Evolutionary conservation across 2,888 invertebrate genomes (phyloP), one percentile per base, ranked within the genome.

Genomic region (Macrosoma leucophasiata): DNA sequence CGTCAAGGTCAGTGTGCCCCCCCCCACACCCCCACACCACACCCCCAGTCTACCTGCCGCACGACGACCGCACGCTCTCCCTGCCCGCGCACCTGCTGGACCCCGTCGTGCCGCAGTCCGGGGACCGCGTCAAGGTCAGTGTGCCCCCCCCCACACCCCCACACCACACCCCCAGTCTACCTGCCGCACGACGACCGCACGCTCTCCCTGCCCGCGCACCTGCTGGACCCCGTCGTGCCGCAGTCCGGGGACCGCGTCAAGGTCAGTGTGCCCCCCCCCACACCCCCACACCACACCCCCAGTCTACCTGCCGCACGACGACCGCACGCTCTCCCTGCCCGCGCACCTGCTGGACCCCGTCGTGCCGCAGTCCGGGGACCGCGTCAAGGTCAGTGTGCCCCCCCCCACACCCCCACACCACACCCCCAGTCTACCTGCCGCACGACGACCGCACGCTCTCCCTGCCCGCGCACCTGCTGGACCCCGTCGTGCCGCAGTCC

Each of bases 341-440:
- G 91, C 92, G 41, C 94, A 95, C 55, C 91, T 94, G 70, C 79
- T 99, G 58, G 94, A 95, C 62, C 98, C 98, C 2, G 93, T 97
- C 3, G 87, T 90, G 45, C 98, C 98, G 6, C 89, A 91, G 55
- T 89, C 90, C 40, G 93, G 92, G 4, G 97, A 98, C 71, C 88
- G 89, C 47, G 96, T 97, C 52, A 93, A 93, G 60, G 49, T 49
- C n/a, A n/a, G n/a, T n/a, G n/a, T n/a, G n/a, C n/a, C n/a, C n/a
- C n/a, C n/a, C n/a, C n/a, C n/a, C n/a, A n/a, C n/a, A n/a, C n/a
- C n/a, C n/a, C n/a, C n/a, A n/a, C n/a, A n/a, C n/a, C n/a, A n/a
- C n/a, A n/a, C n/a, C n/a, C 65, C 91, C 95, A 0, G 91, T 98
- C 36, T 97, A 93, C 75, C 81, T 98, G 55, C 91, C 93, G 8